These are phyloP conservation scores for Ceuthmochares aereus DNA, from an alignment of 2,113 vertebrate species.

Conservation along the genomic window DNA sequence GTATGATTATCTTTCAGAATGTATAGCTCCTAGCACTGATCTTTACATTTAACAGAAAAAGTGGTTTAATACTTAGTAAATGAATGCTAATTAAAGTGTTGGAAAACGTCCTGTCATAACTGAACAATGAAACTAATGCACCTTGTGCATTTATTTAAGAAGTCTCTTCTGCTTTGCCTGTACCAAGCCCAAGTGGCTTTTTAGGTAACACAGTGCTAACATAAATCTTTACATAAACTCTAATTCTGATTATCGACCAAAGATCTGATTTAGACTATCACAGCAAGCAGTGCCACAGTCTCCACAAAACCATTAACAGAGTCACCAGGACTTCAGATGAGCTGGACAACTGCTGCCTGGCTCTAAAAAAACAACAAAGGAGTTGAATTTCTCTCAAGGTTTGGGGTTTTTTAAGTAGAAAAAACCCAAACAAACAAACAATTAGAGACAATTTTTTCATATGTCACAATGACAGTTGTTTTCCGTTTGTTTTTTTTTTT, in stretches of 20 bases:
- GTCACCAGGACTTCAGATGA: background rate
- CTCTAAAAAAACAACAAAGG: background rate
- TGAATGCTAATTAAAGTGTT: conserved; percentile 75
- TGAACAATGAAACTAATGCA: conserved; percentile 66
- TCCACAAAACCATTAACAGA: background rate
- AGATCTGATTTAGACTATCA: background rate
- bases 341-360: background rate
- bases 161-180: background rate
- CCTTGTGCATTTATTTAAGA: conserved; percentile 50
- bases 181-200: background rate
- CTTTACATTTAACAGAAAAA: conserved; percentile 70
- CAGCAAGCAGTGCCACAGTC: background rate
- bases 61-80: conserved; percentile 70
- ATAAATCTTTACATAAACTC: background rate
- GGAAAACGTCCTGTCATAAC: conserved; percentile 63
- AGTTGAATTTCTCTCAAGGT: background rate
- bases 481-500: background rate
- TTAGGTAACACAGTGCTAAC: background rate
- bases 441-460: background rate
- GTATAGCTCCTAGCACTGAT: conserved; percentile 69
- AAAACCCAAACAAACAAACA: too few relatives aligned
- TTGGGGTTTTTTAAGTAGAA: background rate
- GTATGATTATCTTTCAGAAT: conserved; percentile 70
- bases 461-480: background rate
- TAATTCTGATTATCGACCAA: background rate